These are phyloP conservation scores for Oreamnos americanus DNA, from an alignment of 2,113 vertebrate species.

Conservation along the genomic window DNA sequence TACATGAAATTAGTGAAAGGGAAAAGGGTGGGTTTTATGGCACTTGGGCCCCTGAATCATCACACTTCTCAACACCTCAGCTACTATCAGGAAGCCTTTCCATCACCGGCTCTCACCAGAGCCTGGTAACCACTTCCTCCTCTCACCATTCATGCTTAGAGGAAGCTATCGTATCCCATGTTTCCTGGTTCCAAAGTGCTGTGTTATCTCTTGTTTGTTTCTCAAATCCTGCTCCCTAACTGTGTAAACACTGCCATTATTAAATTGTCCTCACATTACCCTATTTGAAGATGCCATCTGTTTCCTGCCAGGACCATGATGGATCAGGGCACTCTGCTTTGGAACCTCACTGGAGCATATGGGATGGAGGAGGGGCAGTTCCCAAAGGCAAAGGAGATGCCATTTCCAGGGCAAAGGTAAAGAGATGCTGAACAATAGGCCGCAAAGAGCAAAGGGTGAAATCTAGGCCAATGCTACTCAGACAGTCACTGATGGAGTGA, in stretches of 20 bases:
- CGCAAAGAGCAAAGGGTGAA: not conserved
- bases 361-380: not conserved
- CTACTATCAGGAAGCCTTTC: not conserved
- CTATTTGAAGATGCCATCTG: not conserved
- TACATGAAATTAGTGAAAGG: not conserved
- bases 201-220: not conserved
- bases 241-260: not conserved
- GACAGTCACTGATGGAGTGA: fast-evolving
- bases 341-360: not conserved
- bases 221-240: not conserved
- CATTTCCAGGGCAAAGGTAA: not conserved
- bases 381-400: not conserved
- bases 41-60: not conserved
- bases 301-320: not conserved
- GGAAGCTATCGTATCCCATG: fast-evolving
- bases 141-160: not conserved
- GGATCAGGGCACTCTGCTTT: not conserved
- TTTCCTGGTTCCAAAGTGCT: not conserved
- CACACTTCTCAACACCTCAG: not conserved
- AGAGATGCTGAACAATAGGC: not conserved
- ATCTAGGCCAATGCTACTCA: fast-evolving
- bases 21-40: not conserved
- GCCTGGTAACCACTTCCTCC: not conserved
- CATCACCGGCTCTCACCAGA: not conserved
- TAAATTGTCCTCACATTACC: not conserved